These are phyloP conservation scores for Pelobates fuscus DNA, from an alignment of 2,113 vertebrate species.

Conservation along the genomic window DNA sequence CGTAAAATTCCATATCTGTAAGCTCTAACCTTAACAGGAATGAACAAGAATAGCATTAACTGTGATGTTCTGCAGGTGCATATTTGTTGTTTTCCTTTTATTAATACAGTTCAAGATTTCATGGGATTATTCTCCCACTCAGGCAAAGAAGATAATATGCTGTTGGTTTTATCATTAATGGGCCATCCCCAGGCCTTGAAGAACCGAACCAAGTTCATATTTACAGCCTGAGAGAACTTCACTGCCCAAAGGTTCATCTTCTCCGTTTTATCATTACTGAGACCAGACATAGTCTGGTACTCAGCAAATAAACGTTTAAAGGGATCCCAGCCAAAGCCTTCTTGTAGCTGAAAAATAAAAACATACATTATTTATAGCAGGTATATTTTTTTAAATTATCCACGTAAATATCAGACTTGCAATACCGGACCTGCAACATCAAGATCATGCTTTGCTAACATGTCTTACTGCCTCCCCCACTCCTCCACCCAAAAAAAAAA, in stretches of 20 bases:
- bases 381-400: too few species aligned
- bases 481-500: too few species aligned
- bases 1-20: too few species aligned
- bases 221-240: constrained; percentile 71
- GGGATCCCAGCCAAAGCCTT: constrained; percentile 77
- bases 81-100: not conserved
- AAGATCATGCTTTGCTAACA: too few species aligned
- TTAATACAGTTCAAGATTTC: constrained; percentile 45
- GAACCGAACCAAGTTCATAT: constrained; percentile 71
- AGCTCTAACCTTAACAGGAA: too few species aligned
- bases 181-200: constrained; percentile 81
- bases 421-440: too few species aligned
- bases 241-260: constrained; percentile 79
- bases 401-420: too few species aligned
- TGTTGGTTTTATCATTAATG: constrained; percentile 58
- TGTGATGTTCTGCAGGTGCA: too few species aligned
- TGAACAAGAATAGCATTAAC: too few species aligned
- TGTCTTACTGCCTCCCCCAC: too few species aligned
- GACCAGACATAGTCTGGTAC: constrained; percentile 62
- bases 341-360: constrained; percentile 67
- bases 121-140: constrained; percentile 73
- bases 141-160: constrained; percentile 65
- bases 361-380: not conserved
- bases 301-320: constrained; percentile 71
- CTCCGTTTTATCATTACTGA: constrained; percentile 60